Evolutionary conservation across 2,888 invertebrate genomes (phyloP), one percentile per base, ranked within the genome.

Genomic region (Agrilus biguttatus): DNA sequence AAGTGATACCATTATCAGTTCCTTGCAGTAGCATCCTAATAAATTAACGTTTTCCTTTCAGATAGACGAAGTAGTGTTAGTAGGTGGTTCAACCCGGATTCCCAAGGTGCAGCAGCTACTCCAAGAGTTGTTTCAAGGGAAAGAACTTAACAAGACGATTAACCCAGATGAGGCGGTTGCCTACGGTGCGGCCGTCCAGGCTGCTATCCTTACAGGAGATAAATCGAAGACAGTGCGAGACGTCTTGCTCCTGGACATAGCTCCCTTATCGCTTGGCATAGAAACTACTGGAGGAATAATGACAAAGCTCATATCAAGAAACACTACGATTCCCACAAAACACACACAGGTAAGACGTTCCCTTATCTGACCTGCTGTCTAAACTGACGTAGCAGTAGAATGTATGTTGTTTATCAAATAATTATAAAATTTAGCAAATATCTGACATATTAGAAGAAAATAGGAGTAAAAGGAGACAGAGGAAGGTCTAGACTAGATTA

Each of bases 131-230:
- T 74, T 73, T 56, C 57, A 59, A 47, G 74, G 73, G 1, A 74
- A 73, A 57, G 70, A 77, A 48, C 62, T 83, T 50, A 82, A 80
- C 65, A 78, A 78, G 54, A 73, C 75, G 17, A 81, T 83, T 56
- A 82, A 83, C 58, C 82, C 82, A 2, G 83, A 80, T 55, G 78
- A 80, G 56, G 79, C 79, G 13, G 78, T 80, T 8, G 80, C 80
- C 2, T 81, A 79, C 53, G 78, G 78, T 10, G 78, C 78, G 14
- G 77, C 78, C 45, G 74, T 79, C 2, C 78, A 78, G 56, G 77
- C 75, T 7, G 76, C 75, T 45, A 75, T 77, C 47, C 62, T 78
- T 44, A 59, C 67, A 13, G 77, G 77, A 36, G 74, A 76, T 57
- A 67, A 71, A 46, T 72, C 70, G 21, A 66, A 68, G 17, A 55